A percentile compares a stretch with the other conserved stretches of the same genome.
These are phyloP conservation scores for Drosophila pruinosa DNA, from an alignment of 1,140 invertebrate genomes.

Conservation along the genomic window DNA sequence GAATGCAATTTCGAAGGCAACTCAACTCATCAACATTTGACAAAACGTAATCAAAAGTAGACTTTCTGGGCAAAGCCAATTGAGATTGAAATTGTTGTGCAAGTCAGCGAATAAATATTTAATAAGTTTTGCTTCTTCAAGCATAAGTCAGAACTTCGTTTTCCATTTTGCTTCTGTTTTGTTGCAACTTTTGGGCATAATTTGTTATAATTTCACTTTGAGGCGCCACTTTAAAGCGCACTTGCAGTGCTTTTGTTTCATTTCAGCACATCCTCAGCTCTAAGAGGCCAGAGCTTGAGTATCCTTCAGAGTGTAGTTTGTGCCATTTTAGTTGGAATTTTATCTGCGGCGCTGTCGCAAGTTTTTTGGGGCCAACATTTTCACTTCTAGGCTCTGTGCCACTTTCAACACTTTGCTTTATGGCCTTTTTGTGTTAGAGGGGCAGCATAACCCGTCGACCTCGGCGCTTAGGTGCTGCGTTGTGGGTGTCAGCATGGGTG, in stretches of 20 bases:
- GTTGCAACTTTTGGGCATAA: conserved; percentile 38
- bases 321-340: conserved; percentile 41
- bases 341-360: conserved; percentile 59
- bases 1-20: background rate
- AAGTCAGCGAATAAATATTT: conserved; percentile 14
- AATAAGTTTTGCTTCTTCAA: conserved; percentile 9
- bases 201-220: conserved; percentile 38
- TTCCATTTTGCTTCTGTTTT: conserved; percentile 13
- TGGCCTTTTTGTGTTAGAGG: conserved; percentile 22
- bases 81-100: conserved; percentile 5
- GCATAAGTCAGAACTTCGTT: background rate
- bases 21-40: background rate
- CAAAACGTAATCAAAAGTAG: background rate
- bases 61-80: background rate
- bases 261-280: conserved; percentile 22
- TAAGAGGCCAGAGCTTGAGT: conserved; percentile 12
- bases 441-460: background rate
- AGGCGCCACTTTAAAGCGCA: conserved; percentile 14
- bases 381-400: conserved; percentile 70
- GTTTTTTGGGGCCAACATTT: conserved; percentile 39
- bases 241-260: conserved; percentile 20
- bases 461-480: background rate
- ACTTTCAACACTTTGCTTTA: conserved; percentile 69
- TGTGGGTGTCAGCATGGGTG: background rate
- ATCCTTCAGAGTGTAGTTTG: conserved; percentile 23